Conservation (phyloP, 2,797 vertebrate genomes). For the Microctenopoma steveboyesi region DNA sequence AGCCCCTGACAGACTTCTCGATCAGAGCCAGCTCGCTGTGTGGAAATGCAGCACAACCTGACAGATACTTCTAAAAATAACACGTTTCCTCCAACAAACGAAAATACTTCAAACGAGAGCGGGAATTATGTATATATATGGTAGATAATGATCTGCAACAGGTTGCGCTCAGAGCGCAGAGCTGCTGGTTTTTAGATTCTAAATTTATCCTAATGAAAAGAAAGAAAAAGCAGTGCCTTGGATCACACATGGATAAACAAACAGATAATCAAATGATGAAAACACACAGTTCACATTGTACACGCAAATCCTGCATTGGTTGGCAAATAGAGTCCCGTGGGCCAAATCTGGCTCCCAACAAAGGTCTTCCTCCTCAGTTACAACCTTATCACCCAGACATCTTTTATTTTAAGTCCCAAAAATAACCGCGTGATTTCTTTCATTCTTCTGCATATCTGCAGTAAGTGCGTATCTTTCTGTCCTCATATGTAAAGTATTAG, state of each 20-base stretch:
- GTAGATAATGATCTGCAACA: slow-evolving; percentile 33
- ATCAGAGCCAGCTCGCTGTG: slow-evolving; percentile 6
- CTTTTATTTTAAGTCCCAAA: too few species aligned
- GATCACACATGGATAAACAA: slow-evolving; percentile 11
- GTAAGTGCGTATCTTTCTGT: too few species aligned
- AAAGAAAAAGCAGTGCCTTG: neutral
- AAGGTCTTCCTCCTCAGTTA: too few species aligned
- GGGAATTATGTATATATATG: neutral
- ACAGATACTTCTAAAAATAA: slow-evolving; percentile 32
- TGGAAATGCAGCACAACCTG: slow-evolving; percentile 14
- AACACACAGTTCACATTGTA: neutral
- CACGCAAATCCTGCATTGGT: too few species aligned
- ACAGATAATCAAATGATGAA: neutral
- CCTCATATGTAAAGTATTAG: too few species aligned
- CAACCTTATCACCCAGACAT: too few species aligned
- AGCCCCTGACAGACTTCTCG: slow-evolving; percentile 35
- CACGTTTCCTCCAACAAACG: slow-evolving; percentile 2
- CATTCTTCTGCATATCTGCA: too few species aligned
- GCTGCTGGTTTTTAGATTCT: slow-evolving; percentile 6
- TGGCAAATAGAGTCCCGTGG: too few species aligned
- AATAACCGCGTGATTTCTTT: too few species aligned
- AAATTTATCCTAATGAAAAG: slow-evolving; percentile 22
- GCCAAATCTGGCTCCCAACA: too few species aligned
- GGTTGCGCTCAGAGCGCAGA: neutral
- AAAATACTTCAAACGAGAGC: slow-evolving; percentile 19